These are phyloP conservation scores for Pantherophis alleghaniensis DNA, from an alignment of 2,797 vertebrate species.

Conservation along the genomic window DNA sequence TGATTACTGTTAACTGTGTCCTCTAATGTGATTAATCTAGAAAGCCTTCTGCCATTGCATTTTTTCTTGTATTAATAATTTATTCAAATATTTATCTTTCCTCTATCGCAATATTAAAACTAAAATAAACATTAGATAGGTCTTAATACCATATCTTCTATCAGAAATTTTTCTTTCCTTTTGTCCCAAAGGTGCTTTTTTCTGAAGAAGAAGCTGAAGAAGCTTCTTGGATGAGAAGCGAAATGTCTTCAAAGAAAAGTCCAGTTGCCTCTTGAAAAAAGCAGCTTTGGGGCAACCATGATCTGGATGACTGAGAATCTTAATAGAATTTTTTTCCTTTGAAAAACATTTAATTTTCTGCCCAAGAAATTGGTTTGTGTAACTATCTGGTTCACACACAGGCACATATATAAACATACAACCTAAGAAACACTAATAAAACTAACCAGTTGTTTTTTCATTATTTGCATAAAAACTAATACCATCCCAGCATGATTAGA, in stretches of 20 bases:
- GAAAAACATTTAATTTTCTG: neutral
- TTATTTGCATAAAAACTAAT: neutral
- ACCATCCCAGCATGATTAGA: neutral
- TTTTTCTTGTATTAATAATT: neutral
- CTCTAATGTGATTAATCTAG: neutral
- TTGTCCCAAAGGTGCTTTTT: too few species aligned
- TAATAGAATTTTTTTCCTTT: neutral
- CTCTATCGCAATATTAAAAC: neutral
- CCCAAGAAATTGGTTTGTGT: neutral
- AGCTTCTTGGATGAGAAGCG: too few species aligned
- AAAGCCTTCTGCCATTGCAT: neutral
- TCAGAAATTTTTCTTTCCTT: neutral
- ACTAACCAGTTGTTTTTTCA: neutral
- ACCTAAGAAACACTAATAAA: neutral
- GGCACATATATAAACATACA: neutral
- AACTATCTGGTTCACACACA: neutral
- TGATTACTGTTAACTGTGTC: neutral
- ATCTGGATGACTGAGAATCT: too few species aligned
- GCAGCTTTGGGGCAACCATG: too few species aligned
- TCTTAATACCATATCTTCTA: neutral
- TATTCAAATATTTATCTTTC: neutral
- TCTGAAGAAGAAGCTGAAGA: too few species aligned
- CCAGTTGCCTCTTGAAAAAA: too few species aligned
- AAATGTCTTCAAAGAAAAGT: too few species aligned
- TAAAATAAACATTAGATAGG: neutral